Evolutionary conservation across 2,797 vertebrate genomes (phyloP).

Genomic region (Tiaroga cobitis): DNA sequence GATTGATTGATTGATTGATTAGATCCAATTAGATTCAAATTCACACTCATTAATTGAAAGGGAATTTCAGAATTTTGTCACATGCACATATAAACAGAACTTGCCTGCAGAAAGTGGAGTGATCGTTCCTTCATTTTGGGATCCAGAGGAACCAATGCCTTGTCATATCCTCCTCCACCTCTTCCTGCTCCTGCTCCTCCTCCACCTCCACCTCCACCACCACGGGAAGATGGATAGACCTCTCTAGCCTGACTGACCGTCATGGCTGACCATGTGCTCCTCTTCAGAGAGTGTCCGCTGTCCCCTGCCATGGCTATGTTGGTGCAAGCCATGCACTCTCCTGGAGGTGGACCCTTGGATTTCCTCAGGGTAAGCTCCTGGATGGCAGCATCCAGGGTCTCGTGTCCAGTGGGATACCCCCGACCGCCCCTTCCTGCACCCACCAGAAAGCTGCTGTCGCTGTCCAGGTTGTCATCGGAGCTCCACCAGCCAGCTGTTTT

Average conservation of each 20-base stretch:
- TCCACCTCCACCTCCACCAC: slow-evolving; percentile 57
- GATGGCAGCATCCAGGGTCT: slow-evolving; percentile 94
- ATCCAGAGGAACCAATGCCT: slow-evolving; percentile 91
- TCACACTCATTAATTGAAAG: background rate
- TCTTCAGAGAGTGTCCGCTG: slow-evolving; percentile 90
- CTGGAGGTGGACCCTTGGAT: slow-evolving; percentile 80
- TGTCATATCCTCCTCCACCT: slow-evolving; percentile 79
- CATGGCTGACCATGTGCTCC: slow-evolving; percentile 98
- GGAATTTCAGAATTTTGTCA: background rate
- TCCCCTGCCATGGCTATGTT: slow-evolving; percentile 93
- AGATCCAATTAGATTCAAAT: background rate
- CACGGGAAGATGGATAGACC: slow-evolving; percentile 85
- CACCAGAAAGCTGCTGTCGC: slow-evolving; percentile 93
- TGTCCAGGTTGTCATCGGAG: slow-evolving; percentile 98
- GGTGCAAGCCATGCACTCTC: slow-evolving; percentile 93
- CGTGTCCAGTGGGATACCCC: slow-evolving; percentile 77
- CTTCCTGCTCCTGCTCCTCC: slow-evolving; percentile 15
- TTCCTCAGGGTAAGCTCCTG: slow-evolving; percentile 97
- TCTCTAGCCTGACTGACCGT: slow-evolving; percentile 97
- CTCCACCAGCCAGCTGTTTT: slow-evolving; percentile 98
- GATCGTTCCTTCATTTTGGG: slow-evolving; percentile 89
- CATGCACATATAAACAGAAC: slow-evolving; percentile 48
- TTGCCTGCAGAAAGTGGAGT: slow-evolving; percentile 96
- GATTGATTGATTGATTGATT: background rate
- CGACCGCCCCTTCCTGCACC: slow-evolving; percentile 76